These are phyloP conservation scores for Sitophilus oryzae DNA, from an alignment of 1,140 invertebrate genomes.

Conservation along the genomic window DNA sequence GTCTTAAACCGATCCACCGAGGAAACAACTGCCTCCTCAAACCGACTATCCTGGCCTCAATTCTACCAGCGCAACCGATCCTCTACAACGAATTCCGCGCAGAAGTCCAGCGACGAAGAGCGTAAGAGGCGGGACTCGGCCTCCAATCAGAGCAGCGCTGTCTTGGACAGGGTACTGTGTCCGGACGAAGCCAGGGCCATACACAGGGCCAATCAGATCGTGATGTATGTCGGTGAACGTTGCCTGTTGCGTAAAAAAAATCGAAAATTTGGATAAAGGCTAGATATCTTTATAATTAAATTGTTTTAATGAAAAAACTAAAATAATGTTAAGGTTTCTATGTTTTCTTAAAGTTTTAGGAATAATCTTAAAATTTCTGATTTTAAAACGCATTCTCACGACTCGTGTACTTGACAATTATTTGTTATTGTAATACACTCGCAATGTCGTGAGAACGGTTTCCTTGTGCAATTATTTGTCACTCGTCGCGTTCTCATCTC, in stretches of 20 bases:
- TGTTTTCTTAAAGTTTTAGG: too few relatives aligned
- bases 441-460: too few relatives aligned
- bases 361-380: too few relatives aligned
- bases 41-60: constrained; percentile 41
- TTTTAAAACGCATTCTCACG: too few relatives aligned
- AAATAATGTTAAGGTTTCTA: too few relatives aligned
- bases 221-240: constrained; percentile 61
- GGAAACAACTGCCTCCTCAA: constrained; percentile 22
- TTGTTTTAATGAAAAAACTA: too few relatives aligned
- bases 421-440: too few relatives aligned
- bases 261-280: not conserved
- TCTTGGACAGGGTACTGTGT: constrained; percentile 53
- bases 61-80: constrained; percentile 38
- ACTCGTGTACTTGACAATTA: too few relatives aligned
- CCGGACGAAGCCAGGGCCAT: constrained; percentile 70
- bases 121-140: constrained; percentile 32
- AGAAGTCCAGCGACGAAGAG: constrained; percentile 26
- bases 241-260: not conserved
- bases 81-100: constrained; percentile 1
- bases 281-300: not conserved
- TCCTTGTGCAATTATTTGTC: too few relatives aligned
- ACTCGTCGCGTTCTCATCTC: too few relatives aligned
- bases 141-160: constrained; percentile 29
- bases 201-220: constrained; percentile 76
- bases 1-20: constrained; percentile 30